Base-by-base conservation (phyloP, 2,797 vertebrate genomes). In the Danio tinwini region DNA sequence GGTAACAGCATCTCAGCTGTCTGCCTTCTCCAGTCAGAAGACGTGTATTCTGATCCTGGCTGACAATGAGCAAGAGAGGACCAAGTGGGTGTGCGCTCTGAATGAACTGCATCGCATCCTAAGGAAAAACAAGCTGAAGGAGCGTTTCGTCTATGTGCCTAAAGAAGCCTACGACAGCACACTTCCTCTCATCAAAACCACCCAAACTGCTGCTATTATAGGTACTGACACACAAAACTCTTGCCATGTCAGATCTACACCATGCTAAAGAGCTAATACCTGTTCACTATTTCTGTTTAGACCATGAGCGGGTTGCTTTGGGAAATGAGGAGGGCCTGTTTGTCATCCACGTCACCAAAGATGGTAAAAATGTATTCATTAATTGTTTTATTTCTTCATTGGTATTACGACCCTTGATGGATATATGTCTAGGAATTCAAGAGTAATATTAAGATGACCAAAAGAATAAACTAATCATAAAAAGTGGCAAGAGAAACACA, bases 91-190 rank as follows among this genome's bases (percentile, higher is more conserved):
- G 76, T 96, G 96, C 0, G 93, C 98, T 77, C 92, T 99, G 79
- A 97, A 95, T 40, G 98, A 99, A 89, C 91, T 99, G 68, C 97
- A 99, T 76, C 96, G 96, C 85, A 96, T 99, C 87, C 89, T 99
- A 84, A 98, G 95, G 94, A 99, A 98, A 91, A 98, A 96, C 93
- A 99, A 99, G 83, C 95, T 99, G 67, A 97, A 99, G 92, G 98
- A 99, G 84, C 96, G 98, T 17, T 96, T 97, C 0, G 97, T 99
- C 83, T 99, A 98, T 81, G 91, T 96, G 74, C 97, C 98, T 88
- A 98, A 99, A 91, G 98, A 99, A 90, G 98, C 98, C 7, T 99
- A 99, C 62, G 98, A 99, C 92, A 95, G 97, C 93, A 96, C 96
- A 16, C 94, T 99, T 81, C 98, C 97, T 16, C 96, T 99, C 91